These are phyloP conservation scores for Hyposoter didymator DNA, from an alignment of 2,888 invertebrate genomes.

Conservation along the genomic window DNA sequence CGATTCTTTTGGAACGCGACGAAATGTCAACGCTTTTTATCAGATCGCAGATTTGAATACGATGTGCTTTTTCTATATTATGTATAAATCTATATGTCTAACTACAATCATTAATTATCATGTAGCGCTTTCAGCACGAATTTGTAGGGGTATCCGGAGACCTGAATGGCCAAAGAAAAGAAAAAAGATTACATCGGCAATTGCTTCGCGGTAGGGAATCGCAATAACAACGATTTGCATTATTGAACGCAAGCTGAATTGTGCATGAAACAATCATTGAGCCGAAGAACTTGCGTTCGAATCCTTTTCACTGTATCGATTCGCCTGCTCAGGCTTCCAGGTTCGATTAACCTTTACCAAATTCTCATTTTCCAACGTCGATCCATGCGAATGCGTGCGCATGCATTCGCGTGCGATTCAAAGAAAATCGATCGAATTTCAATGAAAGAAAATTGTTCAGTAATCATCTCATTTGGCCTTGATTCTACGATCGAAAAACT, in stretches of 20 bases:
- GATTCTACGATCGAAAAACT: constrained; percentile 37
- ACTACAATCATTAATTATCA: background rate
- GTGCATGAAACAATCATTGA: constrained; percentile 56
- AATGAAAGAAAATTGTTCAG: constrained; percentile 23
- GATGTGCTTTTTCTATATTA: background rate
- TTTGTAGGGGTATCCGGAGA: background rate
- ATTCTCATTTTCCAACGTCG: constrained; percentile 27
- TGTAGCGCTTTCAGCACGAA: background rate
- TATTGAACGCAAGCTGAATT: constrained; percentile 36
- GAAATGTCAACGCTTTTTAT: constrained; percentile 32
- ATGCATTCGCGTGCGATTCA: constrained; percentile 38
- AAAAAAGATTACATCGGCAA: constrained; percentile 26
- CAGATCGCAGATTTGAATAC: constrained; percentile 18
- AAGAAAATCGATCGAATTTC: constrained; percentile 51
- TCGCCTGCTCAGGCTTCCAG: background rate
- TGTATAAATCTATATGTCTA: background rate
- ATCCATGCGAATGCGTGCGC: background rate
- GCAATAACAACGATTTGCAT: background rate
- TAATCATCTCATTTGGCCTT: constrained; percentile 8
- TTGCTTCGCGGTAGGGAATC: background rate
- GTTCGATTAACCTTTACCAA: constrained; percentile 58
- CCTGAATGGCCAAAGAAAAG: background rate
- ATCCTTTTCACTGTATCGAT: constrained; percentile 21
- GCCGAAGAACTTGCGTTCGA: constrained; percentile 37
- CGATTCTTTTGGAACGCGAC: constrained; percentile 20